phyloP scores from a whole-genome alignment of 1,140 invertebrate genomes.

The Arion vulgaris region DNA sequence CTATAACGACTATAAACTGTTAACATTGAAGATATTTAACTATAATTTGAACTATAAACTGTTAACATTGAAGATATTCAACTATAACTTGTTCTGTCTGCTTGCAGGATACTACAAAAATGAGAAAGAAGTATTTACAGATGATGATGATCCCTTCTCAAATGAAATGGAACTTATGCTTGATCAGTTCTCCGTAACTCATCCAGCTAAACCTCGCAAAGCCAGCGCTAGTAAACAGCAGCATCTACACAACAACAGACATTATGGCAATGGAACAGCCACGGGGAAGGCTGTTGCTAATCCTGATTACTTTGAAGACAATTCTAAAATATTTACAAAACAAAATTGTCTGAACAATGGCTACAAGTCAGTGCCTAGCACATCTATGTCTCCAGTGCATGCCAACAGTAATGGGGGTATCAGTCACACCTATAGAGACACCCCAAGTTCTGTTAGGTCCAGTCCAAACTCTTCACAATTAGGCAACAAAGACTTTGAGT shows the following conservation, averaged over 20 bases:
- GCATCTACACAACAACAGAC: slow-evolving; percentile 4
- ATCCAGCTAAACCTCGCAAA: no score
- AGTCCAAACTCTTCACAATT: background rate
- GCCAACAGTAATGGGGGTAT: background rate
- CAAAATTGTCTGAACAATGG: slow-evolving; percentile 14
- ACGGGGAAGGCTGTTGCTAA: slow-evolving; percentile 34
- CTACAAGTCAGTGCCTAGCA: slow-evolving; percentile 8
- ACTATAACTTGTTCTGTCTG: no score
- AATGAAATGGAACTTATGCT: slow-evolving; percentile 43
- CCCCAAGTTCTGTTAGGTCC: background rate
- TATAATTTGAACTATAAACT: no score
- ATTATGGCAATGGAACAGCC: background rate
- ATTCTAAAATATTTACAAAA: slow-evolving; percentile 36
- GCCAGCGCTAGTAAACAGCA: background rate
- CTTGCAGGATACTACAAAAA: slow-evolving; percentile 47
- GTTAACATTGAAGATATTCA: no score
- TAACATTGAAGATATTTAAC: no score
- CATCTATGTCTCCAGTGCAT: slow-evolving; percentile 18
- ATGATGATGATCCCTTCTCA: background rate
- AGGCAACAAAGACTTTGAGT: background rate
- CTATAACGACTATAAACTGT: no score
- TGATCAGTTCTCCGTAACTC: background rate
- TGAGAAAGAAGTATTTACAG: slow-evolving; percentile 44
- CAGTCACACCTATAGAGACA: background rate
- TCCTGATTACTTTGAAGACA: slow-evolving; percentile 45